Percentiles rank a stretch among this genome's conserved stretches.
Conservation (phyloP, 2,113 vertebrate species). For the Ammodytes marinus region DNA sequence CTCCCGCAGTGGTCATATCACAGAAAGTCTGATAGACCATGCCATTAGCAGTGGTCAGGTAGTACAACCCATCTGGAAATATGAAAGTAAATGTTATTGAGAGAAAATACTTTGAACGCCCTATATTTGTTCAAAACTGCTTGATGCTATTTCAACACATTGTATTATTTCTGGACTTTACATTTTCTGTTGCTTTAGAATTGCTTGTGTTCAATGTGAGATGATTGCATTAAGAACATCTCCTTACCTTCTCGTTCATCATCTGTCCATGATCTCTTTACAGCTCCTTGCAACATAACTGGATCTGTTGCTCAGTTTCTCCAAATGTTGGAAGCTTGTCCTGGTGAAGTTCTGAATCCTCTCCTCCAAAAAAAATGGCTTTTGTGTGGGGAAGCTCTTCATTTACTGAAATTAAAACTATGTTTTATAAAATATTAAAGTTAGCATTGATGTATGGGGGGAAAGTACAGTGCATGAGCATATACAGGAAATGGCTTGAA, state of each 20-base stretch:
- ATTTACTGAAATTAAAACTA: background rate
- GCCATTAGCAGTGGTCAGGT: too few species aligned
- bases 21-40: too few species aligned
- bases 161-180: background rate
- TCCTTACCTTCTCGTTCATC: constrained; percentile 13
- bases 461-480: background rate
- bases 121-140: too few species aligned
- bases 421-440: background rate
- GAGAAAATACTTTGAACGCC: too few species aligned
- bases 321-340: constrained; percentile 23
- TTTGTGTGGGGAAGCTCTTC: background rate
- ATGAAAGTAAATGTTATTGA: too few species aligned
- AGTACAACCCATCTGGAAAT: too few species aligned
- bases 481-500: too few species aligned
- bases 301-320: constrained; percentile 14
- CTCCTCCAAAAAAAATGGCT: background rate
- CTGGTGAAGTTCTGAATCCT: background rate
- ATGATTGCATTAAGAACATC: background rate
- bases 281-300: constrained; percentile 40
- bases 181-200: background rate
- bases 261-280: constrained; percentile 31
- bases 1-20: too few species aligned
- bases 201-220: background rate
- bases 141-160: background rate
- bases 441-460: background rate